Percentiles rank a stretch among this genome's conserved stretches.
Conservation (phyloP, 2,113 vertebrate species). For the Phalacrocorax aristotelis region DNA sequence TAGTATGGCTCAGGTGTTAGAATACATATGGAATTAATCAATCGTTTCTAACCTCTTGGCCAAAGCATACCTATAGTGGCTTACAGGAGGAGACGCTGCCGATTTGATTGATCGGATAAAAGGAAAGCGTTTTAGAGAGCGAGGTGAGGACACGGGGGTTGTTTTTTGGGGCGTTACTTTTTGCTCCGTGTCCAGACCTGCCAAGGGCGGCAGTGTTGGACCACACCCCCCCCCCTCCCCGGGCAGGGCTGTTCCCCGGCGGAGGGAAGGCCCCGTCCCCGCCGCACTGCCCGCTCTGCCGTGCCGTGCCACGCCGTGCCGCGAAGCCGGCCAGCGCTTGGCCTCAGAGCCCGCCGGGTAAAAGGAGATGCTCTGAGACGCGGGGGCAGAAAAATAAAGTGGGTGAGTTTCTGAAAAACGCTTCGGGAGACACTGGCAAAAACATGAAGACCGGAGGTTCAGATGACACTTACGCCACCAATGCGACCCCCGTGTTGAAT, state of each 20-base stretch:
- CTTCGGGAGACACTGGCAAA: background rate
- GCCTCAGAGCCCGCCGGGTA: background rate
- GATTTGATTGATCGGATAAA: fast-evolving
- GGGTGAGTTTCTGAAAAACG: background rate
- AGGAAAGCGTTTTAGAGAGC: fast-evolving
- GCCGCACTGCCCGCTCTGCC: background rate
- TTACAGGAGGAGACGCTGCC: fast-evolving
- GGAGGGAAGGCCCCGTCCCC: background rate
- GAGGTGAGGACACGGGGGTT: fast-evolving
- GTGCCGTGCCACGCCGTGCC: too few relatives aligned
- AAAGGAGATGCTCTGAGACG: background rate
- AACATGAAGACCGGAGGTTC: background rate
- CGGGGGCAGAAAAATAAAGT: fast-evolving
- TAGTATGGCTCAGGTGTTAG: background rate
- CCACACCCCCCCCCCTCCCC: too few relatives aligned
- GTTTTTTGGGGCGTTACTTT: background rate
- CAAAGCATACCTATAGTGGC: background rate
- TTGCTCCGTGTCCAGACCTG: background rate
- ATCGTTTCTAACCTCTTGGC: background rate
- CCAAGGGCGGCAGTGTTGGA: fast-evolving
- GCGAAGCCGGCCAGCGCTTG: background rate
- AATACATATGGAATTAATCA: fast-evolving
- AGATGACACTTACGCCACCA: background rate
- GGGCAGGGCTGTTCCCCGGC: background rate
- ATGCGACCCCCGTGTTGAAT: background rate